Percentiles rank a stretch among this genome's conserved stretches.
These are phyloP conservation scores for Punctoribates punctum DNA, from an alignment of 2,888 invertebrate genomes.

Conservation along the genomic window DNA sequence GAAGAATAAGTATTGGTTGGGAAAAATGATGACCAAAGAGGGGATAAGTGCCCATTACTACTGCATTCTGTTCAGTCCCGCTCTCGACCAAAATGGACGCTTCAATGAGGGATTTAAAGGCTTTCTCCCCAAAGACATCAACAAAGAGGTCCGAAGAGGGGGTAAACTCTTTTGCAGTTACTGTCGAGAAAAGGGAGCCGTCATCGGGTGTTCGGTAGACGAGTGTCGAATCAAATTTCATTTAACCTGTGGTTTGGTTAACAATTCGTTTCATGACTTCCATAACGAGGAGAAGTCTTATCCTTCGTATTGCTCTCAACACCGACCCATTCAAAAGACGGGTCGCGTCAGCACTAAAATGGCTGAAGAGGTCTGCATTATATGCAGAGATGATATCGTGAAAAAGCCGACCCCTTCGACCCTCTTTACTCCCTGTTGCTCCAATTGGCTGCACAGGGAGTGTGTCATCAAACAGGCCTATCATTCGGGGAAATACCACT, in stretches of 20 bases:
- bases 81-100: slow-evolving; percentile 30
- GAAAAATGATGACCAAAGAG: slow-evolving; percentile 12
- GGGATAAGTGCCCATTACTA: slow-evolving; percentile 34
- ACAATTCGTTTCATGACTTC: slow-evolving; percentile 29
- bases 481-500: slow-evolving; percentile 27
- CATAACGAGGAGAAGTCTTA: not conserved
- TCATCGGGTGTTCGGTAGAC: slow-evolving; percentile 21
- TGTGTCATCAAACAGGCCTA: slow-evolving; percentile 36
- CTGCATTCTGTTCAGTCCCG: slow-evolving; percentile 36
- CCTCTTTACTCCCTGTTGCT: slow-evolving; percentile 25
- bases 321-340: slow-evolving; percentile 20
- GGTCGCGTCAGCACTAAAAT: not conserved
- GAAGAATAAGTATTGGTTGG: slow-evolving; percentile 35
- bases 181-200: slow-evolving; percentile 35
- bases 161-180: slow-evolving; percentile 29
- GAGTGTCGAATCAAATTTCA: slow-evolving; percentile 31
- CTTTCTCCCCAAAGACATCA: slow-evolving; percentile 36
- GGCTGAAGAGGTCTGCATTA: slow-evolving; percentile 11
- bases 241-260: slow-evolving; percentile 36
- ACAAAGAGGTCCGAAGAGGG: slow-evolving; percentile 35
- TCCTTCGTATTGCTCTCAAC: slow-evolving; percentile 37
- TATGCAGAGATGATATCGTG: slow-evolving; percentile 14
- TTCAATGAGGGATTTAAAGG: slow-evolving; percentile 30
- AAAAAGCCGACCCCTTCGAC: not conserved
- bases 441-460: slow-evolving; percentile 33